Evolutionary conservation across 2,113 vertebrate genomes (phyloP).

Genomic region (Desmodus rotundus): DNA sequence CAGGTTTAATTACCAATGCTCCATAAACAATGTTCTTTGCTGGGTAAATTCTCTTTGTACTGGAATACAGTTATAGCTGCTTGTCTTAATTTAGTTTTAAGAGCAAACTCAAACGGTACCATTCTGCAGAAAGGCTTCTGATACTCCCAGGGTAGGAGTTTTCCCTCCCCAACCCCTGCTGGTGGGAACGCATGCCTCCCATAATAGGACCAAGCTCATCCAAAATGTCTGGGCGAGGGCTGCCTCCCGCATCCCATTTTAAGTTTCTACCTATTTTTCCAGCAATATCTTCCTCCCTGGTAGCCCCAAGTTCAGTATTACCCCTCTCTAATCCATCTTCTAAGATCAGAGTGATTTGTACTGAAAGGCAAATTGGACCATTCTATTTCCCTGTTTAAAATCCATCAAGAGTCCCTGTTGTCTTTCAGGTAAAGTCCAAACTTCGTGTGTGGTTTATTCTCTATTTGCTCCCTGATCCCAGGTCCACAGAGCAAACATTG

Average conservation of each 20-base stretch:
- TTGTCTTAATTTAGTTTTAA: slow-evolving; percentile 13
- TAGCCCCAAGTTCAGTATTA: neutral
- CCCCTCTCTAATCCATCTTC: neutral
- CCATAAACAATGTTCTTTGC: slow-evolving; percentile 51
- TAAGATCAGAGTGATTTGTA: neutral
- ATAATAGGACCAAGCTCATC: accelerated
- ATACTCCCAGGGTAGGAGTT: neutral
- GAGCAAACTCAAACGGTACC: neutral
- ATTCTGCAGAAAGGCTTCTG: neutral
- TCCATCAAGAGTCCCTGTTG: neutral
- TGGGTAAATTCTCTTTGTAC: slow-evolving; percentile 9
- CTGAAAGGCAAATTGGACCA: neutral
- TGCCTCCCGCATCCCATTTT: neutral
- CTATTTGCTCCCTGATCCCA: neutral
- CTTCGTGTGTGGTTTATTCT: neutral
- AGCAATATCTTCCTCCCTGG: neutral
- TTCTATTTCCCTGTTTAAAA: neutral
- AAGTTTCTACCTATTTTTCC: neutral
- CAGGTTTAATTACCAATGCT: slow-evolving; percentile 53
- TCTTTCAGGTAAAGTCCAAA: neutral
- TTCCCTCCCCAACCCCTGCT: neutral
- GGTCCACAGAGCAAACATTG: neutral
- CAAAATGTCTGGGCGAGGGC: neutral
- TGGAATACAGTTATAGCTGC: neutral
- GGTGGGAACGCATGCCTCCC: too few relatives aligned